phyloP scores from a whole-genome alignment of 2,797 vertebrate genomes.

The Hyperoplus immaculatus region DNA sequence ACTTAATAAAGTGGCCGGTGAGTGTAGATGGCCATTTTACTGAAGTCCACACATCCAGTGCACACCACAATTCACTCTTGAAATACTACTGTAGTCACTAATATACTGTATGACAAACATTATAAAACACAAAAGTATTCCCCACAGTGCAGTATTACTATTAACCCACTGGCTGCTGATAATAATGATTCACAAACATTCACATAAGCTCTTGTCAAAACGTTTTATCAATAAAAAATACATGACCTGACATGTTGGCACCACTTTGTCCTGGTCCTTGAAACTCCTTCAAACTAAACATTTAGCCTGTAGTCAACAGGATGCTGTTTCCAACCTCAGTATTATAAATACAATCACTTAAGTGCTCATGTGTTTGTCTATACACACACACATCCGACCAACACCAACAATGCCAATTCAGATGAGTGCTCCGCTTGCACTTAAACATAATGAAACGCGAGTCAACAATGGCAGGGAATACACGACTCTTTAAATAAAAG shows the following conservation, averaged over 20 bases:
- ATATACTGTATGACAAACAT: not conserved
- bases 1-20: too few relatives aligned
- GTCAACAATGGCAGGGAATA: not conserved
- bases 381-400: not conserved
- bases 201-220: not conserved
- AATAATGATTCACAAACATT: not conserved
- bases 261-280: not conserved
- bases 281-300: constrained; percentile 8
- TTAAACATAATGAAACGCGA: not conserved
- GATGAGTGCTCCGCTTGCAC: not conserved
- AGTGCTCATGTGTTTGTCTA: not conserved
- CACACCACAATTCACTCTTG: not conserved
- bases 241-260: not conserved
- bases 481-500: not conserved
- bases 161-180: not conserved
- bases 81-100: not conserved
- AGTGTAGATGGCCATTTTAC: not conserved
- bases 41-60: not conserved
- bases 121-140: not conserved
- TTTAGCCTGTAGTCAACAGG: not conserved
- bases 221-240: too few relatives aligned
- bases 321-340: not conserved
- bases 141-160: not conserved
- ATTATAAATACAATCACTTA: constrained; percentile 28
- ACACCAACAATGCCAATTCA: constrained; percentile 13